phyloP scores from a whole-genome alignment of 2,888 invertebrate genomes.

The Tetheella fluctuosa region DNA sequence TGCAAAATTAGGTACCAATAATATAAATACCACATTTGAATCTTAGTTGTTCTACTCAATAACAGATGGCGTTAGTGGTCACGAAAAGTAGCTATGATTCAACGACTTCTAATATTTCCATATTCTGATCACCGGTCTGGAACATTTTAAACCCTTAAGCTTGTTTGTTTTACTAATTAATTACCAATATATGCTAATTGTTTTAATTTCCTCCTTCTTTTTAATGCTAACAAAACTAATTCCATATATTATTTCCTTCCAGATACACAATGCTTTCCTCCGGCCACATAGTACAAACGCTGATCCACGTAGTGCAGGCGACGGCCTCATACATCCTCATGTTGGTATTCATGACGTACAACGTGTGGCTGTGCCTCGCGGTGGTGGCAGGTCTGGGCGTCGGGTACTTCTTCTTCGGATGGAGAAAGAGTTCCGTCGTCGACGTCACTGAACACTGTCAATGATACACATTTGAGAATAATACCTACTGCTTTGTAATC shows the following conservation, averaged over 20 bases:
- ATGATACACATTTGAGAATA: conserved; percentile 64
- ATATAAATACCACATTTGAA: no score
- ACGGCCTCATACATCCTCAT: conserved; percentile 95
- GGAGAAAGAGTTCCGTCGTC: conserved; percentile 95
- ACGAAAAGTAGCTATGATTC: neutral
- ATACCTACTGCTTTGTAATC: neutral
- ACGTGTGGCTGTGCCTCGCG: conserved; percentile 95
- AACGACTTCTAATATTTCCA: no score
- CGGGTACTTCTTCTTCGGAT: conserved; percentile 97
- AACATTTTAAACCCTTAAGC: no score
- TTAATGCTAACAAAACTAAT: neutral
- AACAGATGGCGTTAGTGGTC: conserved; percentile 8
- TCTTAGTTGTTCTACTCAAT: neutral
- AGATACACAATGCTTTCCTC: conserved; percentile 93
- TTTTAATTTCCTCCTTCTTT: no score
- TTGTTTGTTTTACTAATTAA: no score
- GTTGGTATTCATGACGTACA: conserved; percentile 99
- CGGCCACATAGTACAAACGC: conserved; percentile 92
- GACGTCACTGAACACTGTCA: conserved; percentile 98
- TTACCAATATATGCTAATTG: no score
- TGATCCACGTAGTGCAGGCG: conserved; percentile 94
- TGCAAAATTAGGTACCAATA: no score
- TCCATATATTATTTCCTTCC: conserved; percentile 52
- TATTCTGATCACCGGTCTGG: no score
- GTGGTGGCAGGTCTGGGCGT: conserved; percentile 94